Evolutionary conservation across 2,797 vertebrate species (phyloP).

Genomic region (Tadarida brasiliensis): DNA sequence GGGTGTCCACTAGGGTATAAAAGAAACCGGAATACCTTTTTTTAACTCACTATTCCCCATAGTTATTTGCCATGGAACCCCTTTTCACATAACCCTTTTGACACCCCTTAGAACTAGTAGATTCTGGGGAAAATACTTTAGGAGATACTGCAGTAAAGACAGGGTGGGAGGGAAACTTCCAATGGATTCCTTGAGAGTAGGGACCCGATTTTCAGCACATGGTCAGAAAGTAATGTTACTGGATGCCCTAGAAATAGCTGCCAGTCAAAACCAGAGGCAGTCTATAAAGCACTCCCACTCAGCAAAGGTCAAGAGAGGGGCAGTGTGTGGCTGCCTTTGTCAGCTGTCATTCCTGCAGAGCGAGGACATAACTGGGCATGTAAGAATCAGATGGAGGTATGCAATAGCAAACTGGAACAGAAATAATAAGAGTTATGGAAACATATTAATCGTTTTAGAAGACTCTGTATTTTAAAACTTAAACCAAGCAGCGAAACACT

Average conservation of each 20-base stretch:
- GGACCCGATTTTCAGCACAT: background rate
- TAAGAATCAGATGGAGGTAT: background rate
- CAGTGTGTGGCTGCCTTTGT: background rate
- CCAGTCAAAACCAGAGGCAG: background rate
- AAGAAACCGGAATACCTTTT: background rate
- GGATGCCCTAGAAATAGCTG: background rate
- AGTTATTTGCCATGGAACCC: background rate
- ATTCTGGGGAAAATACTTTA: background rate
- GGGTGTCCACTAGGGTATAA: background rate
- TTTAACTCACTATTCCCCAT: background rate
- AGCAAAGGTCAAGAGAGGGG: background rate
- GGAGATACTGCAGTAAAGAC: background rate
- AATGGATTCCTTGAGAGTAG: background rate
- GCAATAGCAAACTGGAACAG: background rate
- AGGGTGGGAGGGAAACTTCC: background rate
- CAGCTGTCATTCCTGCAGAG: background rate
- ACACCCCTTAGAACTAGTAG: constrained; percentile 19
- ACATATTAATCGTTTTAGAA: background rate
- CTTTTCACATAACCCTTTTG: background rate
- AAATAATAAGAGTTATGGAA: background rate
- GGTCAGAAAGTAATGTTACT: background rate
- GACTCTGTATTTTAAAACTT: background rate
- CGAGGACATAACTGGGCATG: background rate
- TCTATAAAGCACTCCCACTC: background rate
- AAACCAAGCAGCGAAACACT: background rate